phyloP scores from a whole-genome alignment of 2,797 vertebrate genomes.

The Tadarida brasiliensis region DNA sequence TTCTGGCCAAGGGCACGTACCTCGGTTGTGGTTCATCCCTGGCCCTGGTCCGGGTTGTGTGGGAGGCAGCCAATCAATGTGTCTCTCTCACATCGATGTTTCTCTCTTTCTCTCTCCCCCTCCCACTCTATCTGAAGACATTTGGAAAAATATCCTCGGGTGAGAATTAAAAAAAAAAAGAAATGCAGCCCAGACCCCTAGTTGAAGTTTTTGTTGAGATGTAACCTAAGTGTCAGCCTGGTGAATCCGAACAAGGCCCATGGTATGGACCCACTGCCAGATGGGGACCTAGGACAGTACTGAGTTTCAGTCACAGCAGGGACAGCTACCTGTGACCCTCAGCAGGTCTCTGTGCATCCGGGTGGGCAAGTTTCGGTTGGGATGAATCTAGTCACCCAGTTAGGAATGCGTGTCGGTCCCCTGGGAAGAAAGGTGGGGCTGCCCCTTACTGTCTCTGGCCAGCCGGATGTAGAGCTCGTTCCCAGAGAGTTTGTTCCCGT shows the following conservation, averaged over 20 bases:
- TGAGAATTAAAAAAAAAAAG: too few relatives aligned
- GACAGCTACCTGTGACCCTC: neutral
- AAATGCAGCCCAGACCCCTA: neutral
- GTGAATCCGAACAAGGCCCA: accelerated
- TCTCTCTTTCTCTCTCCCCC: too few relatives aligned
- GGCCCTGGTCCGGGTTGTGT: too few relatives aligned
- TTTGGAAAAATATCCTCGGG: too few relatives aligned
- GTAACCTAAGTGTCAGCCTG: accelerated
- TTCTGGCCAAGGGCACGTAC: too few relatives aligned
- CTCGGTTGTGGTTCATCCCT: too few relatives aligned
- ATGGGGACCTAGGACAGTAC: neutral
- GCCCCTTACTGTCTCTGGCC: neutral
- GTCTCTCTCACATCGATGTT: too few relatives aligned
- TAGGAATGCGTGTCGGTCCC: neutral
- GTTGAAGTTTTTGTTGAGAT: too few relatives aligned
- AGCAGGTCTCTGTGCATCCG: neutral
- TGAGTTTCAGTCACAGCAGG: neutral
- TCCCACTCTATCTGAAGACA: too few relatives aligned
- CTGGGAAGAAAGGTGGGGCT: neutral
- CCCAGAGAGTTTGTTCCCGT: neutral
- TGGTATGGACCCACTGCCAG: neutral
- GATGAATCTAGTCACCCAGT: neutral
- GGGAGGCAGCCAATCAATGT: too few relatives aligned
- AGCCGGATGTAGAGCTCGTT: neutral
- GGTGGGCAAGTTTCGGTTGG: neutral